A percentile compares a stretch with the other conserved stretches of the same genome.
These are phyloP conservation scores for Tribolium madens DNA, from an alignment of 1,140 invertebrate genomes.

Conservation along the genomic window DNA sequence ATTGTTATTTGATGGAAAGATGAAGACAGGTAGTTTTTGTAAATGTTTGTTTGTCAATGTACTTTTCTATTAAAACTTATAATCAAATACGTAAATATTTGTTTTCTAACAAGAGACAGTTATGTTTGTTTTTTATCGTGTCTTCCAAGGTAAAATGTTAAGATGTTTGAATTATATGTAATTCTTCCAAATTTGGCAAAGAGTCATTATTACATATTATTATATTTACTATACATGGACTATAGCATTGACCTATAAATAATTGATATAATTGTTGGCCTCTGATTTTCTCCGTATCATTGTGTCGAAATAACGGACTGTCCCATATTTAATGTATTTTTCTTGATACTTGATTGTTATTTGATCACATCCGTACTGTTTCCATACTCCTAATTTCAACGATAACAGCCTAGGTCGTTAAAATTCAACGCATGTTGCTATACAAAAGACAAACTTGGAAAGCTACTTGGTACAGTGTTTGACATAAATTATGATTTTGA, in stretches of 20 bases:
- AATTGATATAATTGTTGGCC: neutral
- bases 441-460: no score
- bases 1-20: neutral
- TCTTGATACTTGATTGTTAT: no score
- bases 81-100: neutral
- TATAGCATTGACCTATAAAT: neutral
- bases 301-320: neutral
- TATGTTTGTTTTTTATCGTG: neutral
- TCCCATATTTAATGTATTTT: neutral
- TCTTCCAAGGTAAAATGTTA: neutral
- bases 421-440: no score
- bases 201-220: neutral
- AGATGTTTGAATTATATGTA: neutral
- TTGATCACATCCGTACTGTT: no score
- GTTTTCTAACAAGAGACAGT: neutral
- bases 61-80: neutral
- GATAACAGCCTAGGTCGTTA: no score
- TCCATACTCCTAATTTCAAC: no score
- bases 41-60: neutral
- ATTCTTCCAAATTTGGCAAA: neutral
- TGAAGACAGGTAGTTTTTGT: neutral
- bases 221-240: neutral
- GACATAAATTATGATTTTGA: no score
- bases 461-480: no score
- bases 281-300: neutral